A percentile compares a stretch with the other conserved stretches of the same genome.
Evolutionary conservation across 2,113 vertebrate species (phyloP).

Genomic region (Siniperca knerii): DNA sequence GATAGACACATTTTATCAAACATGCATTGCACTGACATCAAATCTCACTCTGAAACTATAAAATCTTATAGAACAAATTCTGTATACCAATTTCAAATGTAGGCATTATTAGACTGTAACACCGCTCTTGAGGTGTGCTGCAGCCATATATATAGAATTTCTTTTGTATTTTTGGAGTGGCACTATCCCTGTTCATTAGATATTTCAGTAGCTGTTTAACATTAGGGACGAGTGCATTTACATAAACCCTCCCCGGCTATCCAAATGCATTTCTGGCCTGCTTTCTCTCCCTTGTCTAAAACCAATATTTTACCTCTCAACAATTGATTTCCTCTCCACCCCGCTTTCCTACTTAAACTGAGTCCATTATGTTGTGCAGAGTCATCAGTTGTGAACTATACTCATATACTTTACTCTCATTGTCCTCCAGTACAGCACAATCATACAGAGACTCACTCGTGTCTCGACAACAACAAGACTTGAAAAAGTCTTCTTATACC

Average conservation of each 20-base stretch:
- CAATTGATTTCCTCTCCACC: constrained; percentile 73
- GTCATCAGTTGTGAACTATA: constrained; percentile 74
- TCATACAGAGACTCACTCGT: background rate
- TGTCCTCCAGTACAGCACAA: constrained; percentile 5
- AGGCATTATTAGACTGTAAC: background rate
- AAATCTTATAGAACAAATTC: background rate
- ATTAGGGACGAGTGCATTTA: constrained; percentile 27
- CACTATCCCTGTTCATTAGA: constrained; percentile 1
- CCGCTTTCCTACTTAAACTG: constrained; percentile 58
- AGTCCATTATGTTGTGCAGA: constrained; percentile 80
- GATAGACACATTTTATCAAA: background rate
- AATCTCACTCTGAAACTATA: background rate
- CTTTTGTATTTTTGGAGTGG: background rate
- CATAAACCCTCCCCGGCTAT: constrained; percentile 23
- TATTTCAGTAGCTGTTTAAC: constrained; percentile 23
- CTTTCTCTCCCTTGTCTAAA: constrained; percentile 38
- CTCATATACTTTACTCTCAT: constrained; percentile 19
- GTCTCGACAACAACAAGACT: background rate
- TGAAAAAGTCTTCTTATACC: background rate
- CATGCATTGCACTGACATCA: background rate
- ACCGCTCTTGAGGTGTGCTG: background rate
- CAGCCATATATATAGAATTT: background rate
- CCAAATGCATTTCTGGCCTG: constrained; percentile 57
- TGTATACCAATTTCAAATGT: background rate
- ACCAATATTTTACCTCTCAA: constrained; percentile 65